Evolutionary conservation across 2,888 invertebrate genomes (phyloP).

Genomic region (Ophioninae sp.): DNA sequence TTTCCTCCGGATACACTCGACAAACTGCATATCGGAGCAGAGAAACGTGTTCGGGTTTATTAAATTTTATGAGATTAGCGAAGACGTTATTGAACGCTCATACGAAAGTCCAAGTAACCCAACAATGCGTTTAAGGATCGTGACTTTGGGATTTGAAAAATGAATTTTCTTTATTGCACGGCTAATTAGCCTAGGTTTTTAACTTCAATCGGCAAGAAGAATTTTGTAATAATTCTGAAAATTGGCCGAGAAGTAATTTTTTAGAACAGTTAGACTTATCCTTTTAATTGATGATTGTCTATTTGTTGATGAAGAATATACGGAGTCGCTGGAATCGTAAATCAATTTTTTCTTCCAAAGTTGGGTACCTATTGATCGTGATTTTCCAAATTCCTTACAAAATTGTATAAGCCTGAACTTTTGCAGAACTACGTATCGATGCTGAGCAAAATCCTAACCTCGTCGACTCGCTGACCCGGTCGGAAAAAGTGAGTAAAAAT

Average conservation of each 20-base stretch:
- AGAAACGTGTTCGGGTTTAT: not conserved
- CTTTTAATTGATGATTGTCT: not conserved
- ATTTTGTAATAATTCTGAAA: not conserved
- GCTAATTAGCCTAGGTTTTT: not conserved
- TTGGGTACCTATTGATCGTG: not conserved
- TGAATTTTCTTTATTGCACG: not conserved
- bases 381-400: not conserved
- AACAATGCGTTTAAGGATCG: not conserved
- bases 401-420: not conserved
- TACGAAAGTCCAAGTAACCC: not conserved
- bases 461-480: not conserved
- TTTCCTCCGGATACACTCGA: not conserved
- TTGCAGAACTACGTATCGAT: not conserved
- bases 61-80: not conserved
- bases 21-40: not conserved
- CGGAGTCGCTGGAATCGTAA: not conserved
- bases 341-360: not conserved
- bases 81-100: not conserved
- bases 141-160: not conserved
- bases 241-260: not conserved
- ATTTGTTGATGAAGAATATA: not conserved
- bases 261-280: not conserved
- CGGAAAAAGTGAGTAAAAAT: not conserved
- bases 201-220: not conserved
- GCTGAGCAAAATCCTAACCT: not conserved